Conservation (phyloP, 2,113 vertebrate genomes). For the Proterorhinus semilunaris region DNA sequence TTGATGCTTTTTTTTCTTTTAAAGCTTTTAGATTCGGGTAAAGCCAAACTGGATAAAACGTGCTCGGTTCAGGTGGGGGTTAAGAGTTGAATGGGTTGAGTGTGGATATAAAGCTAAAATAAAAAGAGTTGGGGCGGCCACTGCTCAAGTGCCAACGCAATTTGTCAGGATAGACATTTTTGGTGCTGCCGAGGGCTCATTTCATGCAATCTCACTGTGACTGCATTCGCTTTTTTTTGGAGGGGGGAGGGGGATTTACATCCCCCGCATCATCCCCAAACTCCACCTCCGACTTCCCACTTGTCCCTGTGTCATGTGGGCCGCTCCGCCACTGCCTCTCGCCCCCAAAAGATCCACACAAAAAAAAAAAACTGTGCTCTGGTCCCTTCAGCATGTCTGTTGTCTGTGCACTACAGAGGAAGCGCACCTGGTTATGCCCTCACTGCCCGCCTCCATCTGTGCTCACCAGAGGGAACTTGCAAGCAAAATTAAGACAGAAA, state of each 20-base stretch:
- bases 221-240: constrained; percentile 44
- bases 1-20: too few species aligned
- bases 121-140: too few species aligned
- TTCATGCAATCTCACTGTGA: constrained; percentile 65
- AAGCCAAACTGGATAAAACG: too few species aligned
- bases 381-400: constrained; percentile 80
- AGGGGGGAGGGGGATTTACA: constrained; percentile 35
- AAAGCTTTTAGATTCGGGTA: too few species aligned
- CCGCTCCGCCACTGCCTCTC: constrained; percentile 58
- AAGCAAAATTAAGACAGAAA: constrained; percentile 86
- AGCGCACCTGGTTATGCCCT: constrained; percentile 83
- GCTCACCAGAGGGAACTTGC: constrained; percentile 84
- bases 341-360: constrained; percentile 47
- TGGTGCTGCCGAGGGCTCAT: constrained; percentile 58
- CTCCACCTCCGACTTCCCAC: constrained; percentile 39
- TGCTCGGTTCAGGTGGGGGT: too few species aligned
- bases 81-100: too few species aligned
- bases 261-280: constrained; percentile 22
- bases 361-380: constrained; percentile 47
- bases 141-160: not conserved
- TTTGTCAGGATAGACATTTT: constrained; percentile 57
- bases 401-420: constrained; percentile 83
- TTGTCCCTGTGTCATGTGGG: constrained; percentile 66
- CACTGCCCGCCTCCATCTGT: constrained; percentile 84
- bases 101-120: too few species aligned